These are phyloP conservation scores for Chrysolina haemoptera DNA, from an alignment of 2,888 invertebrate species.

Conservation along the genomic window DNA sequence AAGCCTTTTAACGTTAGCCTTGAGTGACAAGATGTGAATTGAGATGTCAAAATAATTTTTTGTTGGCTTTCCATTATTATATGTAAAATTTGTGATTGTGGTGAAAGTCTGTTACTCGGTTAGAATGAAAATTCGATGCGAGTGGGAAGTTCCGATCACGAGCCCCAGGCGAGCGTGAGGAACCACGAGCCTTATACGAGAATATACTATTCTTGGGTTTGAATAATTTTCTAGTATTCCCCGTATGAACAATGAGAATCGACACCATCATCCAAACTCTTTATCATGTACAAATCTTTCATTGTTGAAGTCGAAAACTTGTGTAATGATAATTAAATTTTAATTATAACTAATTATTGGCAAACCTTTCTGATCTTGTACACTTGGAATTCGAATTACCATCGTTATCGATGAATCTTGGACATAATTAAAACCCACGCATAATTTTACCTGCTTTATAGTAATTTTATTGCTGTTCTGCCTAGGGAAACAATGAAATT, in stretches of 20 bases:
- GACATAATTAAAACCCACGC: neutral
- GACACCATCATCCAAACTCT: neutral
- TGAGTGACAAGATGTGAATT: no score
- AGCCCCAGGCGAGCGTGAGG: no score
- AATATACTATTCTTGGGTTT: no score
- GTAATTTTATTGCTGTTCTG: neutral
- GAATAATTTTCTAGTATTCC: no score
- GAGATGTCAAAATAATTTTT: no score
- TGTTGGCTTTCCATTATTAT: no score
- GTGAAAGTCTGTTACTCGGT: no score
- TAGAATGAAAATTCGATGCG: no score
- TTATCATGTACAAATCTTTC: neutral
- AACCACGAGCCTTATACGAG: no score
- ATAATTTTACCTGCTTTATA: neutral
- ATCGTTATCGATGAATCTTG: neutral
- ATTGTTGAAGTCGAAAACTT: conserved; percentile 10
- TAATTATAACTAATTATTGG: neutral
- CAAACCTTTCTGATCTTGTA: neutral
- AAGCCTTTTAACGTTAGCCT: no score
- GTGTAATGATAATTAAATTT: neutral
- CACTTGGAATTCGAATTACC: neutral
- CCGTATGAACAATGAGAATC: neutral
- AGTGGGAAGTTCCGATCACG: no score
- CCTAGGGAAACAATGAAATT: neutral
- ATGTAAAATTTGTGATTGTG: no score